These are phyloP conservation scores for Hoplodrina blanda DNA, from an alignment of 2,888 invertebrate species.

Conservation along the genomic window DNA sequence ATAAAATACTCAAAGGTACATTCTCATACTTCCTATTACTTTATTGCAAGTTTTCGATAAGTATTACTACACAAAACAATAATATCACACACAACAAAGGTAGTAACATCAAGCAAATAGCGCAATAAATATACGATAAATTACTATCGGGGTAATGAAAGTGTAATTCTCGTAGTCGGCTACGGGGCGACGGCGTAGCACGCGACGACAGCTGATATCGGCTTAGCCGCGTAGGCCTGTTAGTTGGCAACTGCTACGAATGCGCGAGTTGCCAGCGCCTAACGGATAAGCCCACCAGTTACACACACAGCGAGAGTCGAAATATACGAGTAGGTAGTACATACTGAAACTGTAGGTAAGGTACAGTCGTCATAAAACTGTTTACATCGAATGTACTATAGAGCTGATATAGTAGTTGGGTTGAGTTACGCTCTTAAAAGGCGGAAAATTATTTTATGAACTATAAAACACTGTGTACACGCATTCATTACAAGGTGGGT, in stretches of 20 bases:
- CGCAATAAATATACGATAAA: constrained; percentile 39
- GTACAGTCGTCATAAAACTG: constrained; percentile 14
- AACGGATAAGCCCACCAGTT: constrained; percentile 74
- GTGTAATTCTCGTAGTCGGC: constrained; percentile 70
- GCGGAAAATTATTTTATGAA: constrained; percentile 62
- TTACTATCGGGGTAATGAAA: constrained; percentile 59
- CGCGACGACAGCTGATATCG: constrained; percentile 73
- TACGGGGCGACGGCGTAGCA: constrained; percentile 78
- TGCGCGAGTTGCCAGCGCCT: constrained; percentile 83
- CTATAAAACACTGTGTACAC: constrained; percentile 54
- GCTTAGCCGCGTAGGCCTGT: constrained; percentile 84
- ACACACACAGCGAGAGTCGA: constrained; percentile 70
- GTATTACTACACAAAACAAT: constrained; percentile 13
- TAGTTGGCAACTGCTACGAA: constrained; percentile 86
- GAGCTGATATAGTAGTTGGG: constrained; percentile 36
- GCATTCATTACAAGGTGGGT: constrained; percentile 49
- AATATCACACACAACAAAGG: constrained; percentile 18
- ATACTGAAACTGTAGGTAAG: constrained; percentile 42
- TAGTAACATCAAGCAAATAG: constrained; percentile 26
- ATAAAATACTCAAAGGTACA: too few species aligned
- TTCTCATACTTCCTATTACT: not conserved
- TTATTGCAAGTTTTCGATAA: constrained; percentile 19
- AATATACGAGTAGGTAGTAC: constrained; percentile 7
- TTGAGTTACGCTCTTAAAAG: constrained; percentile 54
- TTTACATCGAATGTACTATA: constrained; percentile 5